Evolutionary conservation across 1,140 invertebrate genomes (phyloP).

Genomic region (Magallana angulata): DNA sequence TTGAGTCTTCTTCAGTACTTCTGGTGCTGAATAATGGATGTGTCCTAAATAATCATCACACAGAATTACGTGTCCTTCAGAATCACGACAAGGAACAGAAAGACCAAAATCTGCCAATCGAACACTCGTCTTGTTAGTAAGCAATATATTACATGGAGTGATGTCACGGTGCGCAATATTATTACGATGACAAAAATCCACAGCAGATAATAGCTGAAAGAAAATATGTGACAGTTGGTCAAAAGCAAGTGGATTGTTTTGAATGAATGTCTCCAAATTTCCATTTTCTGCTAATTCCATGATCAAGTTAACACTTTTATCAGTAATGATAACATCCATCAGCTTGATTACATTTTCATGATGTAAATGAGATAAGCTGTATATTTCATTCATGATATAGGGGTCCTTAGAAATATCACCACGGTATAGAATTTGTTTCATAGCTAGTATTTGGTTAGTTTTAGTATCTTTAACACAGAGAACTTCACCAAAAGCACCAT

Average conservation of each 20-base stretch:
- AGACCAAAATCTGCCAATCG: conserved; percentile 61
- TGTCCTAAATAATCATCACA: conserved; percentile 58
- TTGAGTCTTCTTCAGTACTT: conserved; percentile 42
- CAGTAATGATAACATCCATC: conserved; percentile 44
- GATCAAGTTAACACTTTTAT: conserved; percentile 45
- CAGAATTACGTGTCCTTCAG: conserved; percentile 36
- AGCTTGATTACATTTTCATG: conserved; percentile 54
- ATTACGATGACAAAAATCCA: conserved; percentile 52
- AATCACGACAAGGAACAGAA: conserved; percentile 37
- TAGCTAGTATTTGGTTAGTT: conserved; percentile 23
- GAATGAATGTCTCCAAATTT: background rate
- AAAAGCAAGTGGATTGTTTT: too few relatives aligned
- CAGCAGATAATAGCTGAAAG: conserved; percentile 45
- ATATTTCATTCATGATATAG: conserved; percentile 51
- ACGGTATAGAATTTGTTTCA: conserved; percentile 56
- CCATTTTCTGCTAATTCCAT: conserved; percentile 56
- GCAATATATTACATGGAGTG: conserved; percentile 55
- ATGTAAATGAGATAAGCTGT: conserved; percentile 46
- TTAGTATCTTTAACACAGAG: conserved; percentile 33
- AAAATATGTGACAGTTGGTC: conserved; percentile 2
- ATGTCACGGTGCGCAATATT: conserved; percentile 56
- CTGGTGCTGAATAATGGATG: conserved; percentile 47
- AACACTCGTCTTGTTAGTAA: conserved; percentile 20
- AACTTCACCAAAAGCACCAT: conserved; percentile 56
- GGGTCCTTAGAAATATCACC: conserved; percentile 48